Percentiles rank a stretch among this genome's conserved stretches.
Evolutionary conservation across 2,797 vertebrate genomes (phyloP).

Genomic region (Chrysocyon brachyurus): DNA sequence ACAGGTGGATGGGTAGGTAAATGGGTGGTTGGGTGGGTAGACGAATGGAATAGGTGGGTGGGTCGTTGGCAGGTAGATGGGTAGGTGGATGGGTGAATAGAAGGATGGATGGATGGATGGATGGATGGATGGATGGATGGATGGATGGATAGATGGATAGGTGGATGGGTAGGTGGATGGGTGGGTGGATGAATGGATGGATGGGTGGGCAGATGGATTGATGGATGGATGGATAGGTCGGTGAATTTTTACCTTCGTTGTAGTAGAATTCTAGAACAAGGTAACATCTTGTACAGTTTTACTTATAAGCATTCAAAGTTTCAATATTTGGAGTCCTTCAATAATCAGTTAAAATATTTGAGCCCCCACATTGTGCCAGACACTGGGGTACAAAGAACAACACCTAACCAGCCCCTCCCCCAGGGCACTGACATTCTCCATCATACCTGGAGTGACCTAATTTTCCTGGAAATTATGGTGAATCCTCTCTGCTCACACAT

Average conservation of each 20-base stretch:
- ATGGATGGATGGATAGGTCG: background rate
- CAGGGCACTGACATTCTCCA: background rate
- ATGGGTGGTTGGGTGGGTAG: accelerated
- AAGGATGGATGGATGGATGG: background rate
- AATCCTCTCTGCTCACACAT: background rate
- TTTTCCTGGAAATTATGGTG: background rate
- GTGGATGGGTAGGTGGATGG: no score
- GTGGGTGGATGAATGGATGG: background rate
- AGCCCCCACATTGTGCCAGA: background rate
- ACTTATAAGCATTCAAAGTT: background rate
- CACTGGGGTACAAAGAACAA: background rate
- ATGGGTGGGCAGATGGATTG: background rate
- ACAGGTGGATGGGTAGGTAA: no score
- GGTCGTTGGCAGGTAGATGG: no score
- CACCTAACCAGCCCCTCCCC: background rate
- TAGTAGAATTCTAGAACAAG: background rate
- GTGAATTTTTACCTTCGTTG: background rate
- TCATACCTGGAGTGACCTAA: background rate
- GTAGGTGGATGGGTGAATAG: accelerated
- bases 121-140: accelerated
- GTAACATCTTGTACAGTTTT: background rate
- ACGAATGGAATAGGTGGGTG: accelerated
- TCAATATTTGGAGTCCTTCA: background rate
- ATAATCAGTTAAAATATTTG: background rate
- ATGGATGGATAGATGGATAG: no score